Evolutionary conservation across 2,797 vertebrate species (phyloP).

Genomic region (Dromococcyx pavoninus): DNA sequence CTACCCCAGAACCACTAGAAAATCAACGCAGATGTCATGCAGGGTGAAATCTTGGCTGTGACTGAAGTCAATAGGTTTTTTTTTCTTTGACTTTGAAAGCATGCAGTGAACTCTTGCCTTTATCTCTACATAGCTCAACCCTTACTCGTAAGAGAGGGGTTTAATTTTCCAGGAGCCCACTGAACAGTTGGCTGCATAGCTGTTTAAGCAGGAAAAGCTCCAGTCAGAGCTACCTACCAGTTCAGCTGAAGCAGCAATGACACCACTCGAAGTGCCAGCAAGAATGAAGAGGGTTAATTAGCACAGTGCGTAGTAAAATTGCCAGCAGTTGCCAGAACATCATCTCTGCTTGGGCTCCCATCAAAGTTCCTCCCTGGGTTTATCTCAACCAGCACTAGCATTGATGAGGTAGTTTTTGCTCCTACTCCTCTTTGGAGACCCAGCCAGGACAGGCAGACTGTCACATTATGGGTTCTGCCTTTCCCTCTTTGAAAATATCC

Average conservation of each 20-base stretch:
- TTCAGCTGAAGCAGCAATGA: background rate
- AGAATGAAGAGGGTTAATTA: background rate
- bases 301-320: background rate
- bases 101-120: background rate
- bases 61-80: background rate
- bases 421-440: background rate
- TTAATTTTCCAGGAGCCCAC: background rate
- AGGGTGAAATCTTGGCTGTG: background rate
- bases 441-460: background rate
- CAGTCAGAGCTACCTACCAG: background rate
- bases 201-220: background rate
- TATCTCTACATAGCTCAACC: background rate
- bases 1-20: background rate
- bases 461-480: background rate
- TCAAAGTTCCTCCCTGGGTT: background rate
- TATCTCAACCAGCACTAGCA: background rate
- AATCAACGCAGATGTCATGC: accelerated
- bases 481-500: background rate
- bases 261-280: background rate
- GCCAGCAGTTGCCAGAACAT: background rate
- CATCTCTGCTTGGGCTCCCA: background rate
- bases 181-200: background rate
- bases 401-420: background rate
- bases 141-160: background rate
- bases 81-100: background rate